Conservation (phyloP, 1,140 invertebrate genomes). For the Zaprionus lachaisei region DNA sequence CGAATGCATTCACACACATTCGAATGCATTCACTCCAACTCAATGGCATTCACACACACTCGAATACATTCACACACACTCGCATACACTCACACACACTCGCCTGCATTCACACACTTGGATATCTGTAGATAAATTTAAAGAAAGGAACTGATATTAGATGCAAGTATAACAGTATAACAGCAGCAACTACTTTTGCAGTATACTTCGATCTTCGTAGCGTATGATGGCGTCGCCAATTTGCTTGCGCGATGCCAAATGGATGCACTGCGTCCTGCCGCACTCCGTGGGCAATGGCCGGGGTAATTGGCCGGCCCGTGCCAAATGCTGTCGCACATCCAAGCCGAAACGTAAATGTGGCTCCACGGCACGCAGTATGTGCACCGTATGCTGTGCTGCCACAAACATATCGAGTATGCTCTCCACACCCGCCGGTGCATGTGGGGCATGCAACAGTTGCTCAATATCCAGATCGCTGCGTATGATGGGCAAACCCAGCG, state of each 20-base stretch:
- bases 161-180: conserved; percentile 37
- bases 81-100: too few species aligned
- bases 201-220: conserved; percentile 80
- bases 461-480: conserved; percentile 87
- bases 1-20: too few species aligned
- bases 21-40: too few species aligned
- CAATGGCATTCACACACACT: too few species aligned
- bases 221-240: conserved; percentile 83
- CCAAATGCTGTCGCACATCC: conserved; percentile 65
- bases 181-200: conserved; percentile 65
- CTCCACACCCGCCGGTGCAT: conserved; percentile 55
- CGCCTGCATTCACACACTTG: background rate
- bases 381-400: conserved; percentile 72
- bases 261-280: conserved; percentile 71
- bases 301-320: conserved; percentile 47
- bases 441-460: conserved; percentile 70
- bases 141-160: conserved; percentile 68
- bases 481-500: conserved; percentile 86
- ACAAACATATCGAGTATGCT: conserved; percentile 84
- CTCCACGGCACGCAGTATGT: conserved; percentile 80
- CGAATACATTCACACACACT: too few species aligned
- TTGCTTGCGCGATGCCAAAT: conserved; percentile 82
- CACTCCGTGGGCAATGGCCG: conserved; percentile 34
- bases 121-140: conserved; percentile 26
- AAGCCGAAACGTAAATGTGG: conserved; percentile 78